Evolutionary conservation across 2,113 vertebrate species (phyloP).

Genomic region (Cisticola juncidis): DNA sequence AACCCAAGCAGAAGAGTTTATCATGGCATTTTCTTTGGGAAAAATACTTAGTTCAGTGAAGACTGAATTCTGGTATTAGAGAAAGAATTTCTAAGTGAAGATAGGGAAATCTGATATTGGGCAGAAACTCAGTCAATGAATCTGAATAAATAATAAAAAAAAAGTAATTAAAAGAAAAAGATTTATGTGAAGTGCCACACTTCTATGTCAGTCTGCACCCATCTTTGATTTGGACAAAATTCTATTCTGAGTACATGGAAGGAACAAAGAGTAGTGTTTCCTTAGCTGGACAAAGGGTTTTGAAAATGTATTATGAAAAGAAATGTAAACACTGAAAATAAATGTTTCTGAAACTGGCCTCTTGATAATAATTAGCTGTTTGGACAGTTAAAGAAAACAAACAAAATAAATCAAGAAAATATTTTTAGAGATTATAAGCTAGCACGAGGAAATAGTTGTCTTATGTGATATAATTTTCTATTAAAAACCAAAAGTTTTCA

Average conservation of each 20-base stretch:
- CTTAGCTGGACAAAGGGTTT: not conserved
- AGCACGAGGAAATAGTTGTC: not conserved
- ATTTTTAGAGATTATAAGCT: not conserved
- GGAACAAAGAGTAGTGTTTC: not conserved
- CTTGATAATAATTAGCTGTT: not conserved
- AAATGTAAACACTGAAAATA: not conserved
- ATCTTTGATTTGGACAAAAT: not conserved
- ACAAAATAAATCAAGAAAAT: not conserved
- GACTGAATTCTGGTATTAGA: not conserved
- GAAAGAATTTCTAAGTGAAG: not conserved
- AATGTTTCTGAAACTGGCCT: not conserved
- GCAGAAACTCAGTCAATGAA: not conserved
- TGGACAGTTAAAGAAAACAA: not conserved
- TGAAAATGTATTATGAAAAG: not conserved
- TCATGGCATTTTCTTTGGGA: not conserved
- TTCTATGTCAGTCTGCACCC: not conserved
- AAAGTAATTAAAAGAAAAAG: not conserved
- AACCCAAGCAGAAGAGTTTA: not conserved
- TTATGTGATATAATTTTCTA: not conserved
- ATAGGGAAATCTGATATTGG: not conserved
- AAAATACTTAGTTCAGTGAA: not conserved
- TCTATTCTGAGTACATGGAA: not conserved
- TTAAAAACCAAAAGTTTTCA: not conserved
- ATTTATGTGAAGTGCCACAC: not conserved
- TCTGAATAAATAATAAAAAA: not conserved